phyloP scores from a whole-genome alignment of 2,888 invertebrate species.

The Philaethria dido region DNA sequence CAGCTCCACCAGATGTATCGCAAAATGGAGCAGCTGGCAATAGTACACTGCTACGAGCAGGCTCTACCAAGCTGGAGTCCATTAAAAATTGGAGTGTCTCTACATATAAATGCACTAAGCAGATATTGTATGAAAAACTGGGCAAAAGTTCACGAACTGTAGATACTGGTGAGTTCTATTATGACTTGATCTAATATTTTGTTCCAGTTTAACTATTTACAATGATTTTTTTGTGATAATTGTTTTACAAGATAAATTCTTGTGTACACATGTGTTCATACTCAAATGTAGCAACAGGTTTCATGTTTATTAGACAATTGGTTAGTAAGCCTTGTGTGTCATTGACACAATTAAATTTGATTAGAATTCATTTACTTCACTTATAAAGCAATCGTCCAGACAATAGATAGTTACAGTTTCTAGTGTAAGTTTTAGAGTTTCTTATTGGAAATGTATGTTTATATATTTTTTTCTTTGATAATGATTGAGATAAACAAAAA shows the following conservation, averaged over 20 bases:
- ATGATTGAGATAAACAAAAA: too few species aligned
- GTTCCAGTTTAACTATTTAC: not conserved
- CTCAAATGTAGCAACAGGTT: not conserved
- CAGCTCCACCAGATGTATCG: constrained; percentile 83
- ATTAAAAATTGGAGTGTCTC: constrained; percentile 98
- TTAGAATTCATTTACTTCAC: not conserved
- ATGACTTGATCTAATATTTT: not conserved
- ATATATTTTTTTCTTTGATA: too few species aligned
- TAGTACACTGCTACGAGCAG: constrained; percentile 84
- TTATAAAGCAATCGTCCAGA: not conserved
- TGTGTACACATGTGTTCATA: not conserved
- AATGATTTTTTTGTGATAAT: not conserved
- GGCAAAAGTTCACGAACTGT: constrained; percentile 96
- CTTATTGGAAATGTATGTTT: too few species aligned
- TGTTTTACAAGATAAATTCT: not conserved
- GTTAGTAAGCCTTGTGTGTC: not conserved
- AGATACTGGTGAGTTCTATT: constrained; percentile 87
- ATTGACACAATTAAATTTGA: constrained; percentile 14
- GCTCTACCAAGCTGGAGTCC: constrained; percentile 94
- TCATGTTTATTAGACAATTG: not conserved
- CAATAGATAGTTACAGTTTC: too few species aligned
- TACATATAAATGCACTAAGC: constrained; percentile 98
- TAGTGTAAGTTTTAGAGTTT: too few species aligned
- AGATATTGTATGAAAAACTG: constrained; percentile 97
- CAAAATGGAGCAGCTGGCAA: constrained; percentile 85